Conservation (phyloP, 2,113 vertebrate genomes). For the Clarias magur region DNA sequence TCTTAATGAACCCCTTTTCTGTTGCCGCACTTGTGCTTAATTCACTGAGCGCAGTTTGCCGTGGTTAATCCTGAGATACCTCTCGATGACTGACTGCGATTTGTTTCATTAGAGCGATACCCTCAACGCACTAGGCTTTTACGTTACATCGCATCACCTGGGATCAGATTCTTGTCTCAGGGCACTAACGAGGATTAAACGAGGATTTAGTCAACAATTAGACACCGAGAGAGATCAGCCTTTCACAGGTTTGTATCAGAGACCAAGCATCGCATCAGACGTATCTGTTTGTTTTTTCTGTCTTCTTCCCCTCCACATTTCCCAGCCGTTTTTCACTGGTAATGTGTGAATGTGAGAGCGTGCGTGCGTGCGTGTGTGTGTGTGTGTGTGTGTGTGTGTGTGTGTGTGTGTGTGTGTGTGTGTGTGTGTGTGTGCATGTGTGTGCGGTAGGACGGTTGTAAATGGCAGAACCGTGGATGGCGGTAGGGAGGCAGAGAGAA, state of each 20-base stretch:
- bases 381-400: too few relatives aligned
- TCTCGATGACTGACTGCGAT: too few relatives aligned
- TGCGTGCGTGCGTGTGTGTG: not conserved
- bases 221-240: not conserved
- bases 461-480: conserved; percentile 16
- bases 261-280: not conserved
- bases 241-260: not conserved
- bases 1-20: too few relatives aligned
- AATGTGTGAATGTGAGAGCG: not conserved
- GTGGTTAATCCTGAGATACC: not conserved
- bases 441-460: not conserved
- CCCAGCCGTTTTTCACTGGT: not conserved
- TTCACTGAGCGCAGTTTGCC: not conserved
- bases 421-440: not conserved
- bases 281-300: too few relatives aligned
- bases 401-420: not conserved
- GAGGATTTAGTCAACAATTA: not conserved
- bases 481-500: conserved; percentile 14
- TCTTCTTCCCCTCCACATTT: not conserved
- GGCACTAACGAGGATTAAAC: not conserved
- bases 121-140: not conserved
- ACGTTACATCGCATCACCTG: not conserved
- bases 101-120: not conserved
- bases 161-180: not conserved
- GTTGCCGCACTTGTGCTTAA: too few relatives aligned